Percentiles rank a stretch among this genome's conserved stretches.
Conservation (phyloP, 2,888 invertebrate species). For the Mesorhabditis sp. region DNA sequence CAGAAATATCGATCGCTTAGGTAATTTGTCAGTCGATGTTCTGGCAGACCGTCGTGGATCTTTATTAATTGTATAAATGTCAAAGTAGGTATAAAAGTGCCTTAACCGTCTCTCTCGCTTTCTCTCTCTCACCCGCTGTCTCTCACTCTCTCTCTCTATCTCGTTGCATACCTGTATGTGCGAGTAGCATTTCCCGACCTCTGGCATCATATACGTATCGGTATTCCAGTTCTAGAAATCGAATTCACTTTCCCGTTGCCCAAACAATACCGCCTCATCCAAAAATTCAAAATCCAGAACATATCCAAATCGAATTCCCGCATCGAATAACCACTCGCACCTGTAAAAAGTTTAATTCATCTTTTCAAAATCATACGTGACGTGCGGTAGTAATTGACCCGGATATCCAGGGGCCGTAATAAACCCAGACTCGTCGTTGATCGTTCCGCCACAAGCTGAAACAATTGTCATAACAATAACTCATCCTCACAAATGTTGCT, state of each 20-base stretch:
- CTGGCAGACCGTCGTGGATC: constrained; percentile 6
- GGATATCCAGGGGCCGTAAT: constrained; percentile 46
- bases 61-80: constrained; percentile 11
- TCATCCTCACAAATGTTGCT: constrained; percentile 29
- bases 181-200: constrained; percentile 17
- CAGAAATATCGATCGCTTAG: constrained; percentile 31
- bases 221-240: background rate
- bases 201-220: background rate
- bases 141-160: background rate
- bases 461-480: constrained; percentile 5
- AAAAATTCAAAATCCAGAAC: constrained; percentile 40
- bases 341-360: constrained; percentile 6
- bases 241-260: constrained; percentile 10
- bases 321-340: constrained; percentile 48
- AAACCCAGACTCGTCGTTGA: constrained; percentile 37
- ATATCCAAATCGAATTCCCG: constrained; percentile 44
- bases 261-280: constrained; percentile 9
- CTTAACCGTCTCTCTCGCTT: background rate
- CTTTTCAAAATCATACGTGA: constrained; percentile 13
- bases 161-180: constrained; percentile 23
- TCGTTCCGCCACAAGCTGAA: constrained; percentile 46
- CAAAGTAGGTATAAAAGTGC: constrained; percentile 8
- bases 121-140: constrained; percentile 10
- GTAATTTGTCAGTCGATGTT: constrained; percentile 10
- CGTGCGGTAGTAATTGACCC: constrained; percentile 28